Conservation (phyloP, 1,140 invertebrate genomes). For the Aricia agestis region DNA sequence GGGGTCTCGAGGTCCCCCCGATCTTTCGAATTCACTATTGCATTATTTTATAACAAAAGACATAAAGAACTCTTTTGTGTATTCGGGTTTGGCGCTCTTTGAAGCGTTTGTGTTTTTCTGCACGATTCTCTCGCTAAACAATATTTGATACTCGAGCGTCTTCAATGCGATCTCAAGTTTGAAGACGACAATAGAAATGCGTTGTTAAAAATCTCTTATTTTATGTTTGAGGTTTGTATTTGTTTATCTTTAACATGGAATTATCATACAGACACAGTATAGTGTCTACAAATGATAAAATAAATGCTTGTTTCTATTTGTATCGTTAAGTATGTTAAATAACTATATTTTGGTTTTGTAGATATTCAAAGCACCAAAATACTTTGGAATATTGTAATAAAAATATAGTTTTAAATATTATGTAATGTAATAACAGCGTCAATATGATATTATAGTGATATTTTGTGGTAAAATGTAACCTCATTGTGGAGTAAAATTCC, state of each 20-base stretch:
- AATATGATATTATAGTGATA: neutral
- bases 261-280: no score
- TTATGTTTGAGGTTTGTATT: no score
- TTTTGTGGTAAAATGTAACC: neutral
- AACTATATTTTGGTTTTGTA: no score
- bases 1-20: neutral
- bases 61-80: neutral
- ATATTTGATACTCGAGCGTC: neutral
- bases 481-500: neutral
- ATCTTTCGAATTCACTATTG: neutral
- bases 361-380: no score
- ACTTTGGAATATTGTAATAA: no score
- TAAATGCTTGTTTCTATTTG: no score
- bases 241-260: no score
- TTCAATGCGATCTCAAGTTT: neutral
- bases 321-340: no score
- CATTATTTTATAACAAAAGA: neutral
- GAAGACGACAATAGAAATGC: neutral
- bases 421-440: no score
- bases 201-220: no score
- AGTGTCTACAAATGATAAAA: no score
- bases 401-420: no score
- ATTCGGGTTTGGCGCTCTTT: neutral
- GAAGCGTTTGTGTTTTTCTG: neutral
- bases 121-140: neutral